These are phyloP conservation scores for Zelostemma sp. DNA, from an alignment of 1,140 invertebrate species.

Conservation along the genomic window DNA sequence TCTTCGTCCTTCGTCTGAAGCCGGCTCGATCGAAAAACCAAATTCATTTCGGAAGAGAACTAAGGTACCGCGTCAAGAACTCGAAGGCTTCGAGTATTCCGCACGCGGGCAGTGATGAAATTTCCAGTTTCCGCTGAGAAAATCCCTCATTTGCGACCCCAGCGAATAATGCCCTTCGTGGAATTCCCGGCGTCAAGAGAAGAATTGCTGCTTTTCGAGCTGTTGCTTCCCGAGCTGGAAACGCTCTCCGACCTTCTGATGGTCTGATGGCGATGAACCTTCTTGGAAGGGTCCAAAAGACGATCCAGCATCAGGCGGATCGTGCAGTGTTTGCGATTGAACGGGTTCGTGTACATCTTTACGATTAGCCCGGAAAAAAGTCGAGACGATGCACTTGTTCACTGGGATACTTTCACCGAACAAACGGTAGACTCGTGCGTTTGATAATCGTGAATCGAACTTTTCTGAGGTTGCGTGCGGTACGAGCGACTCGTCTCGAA, in stretches of 20 bases:
- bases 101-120: neutral
- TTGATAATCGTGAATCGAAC: neutral
- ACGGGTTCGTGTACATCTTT: slow-evolving; percentile 81
- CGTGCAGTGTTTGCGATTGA: slow-evolving; percentile 79
- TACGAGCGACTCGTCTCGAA: slow-evolving; percentile 32
- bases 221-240: slow-evolving; percentile 57
- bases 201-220: slow-evolving; percentile 56
- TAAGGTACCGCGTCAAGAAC: neutral
- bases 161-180: slow-evolving; percentile 52
- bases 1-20: no score
- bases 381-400: neutral
- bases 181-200: slow-evolving; percentile 30
- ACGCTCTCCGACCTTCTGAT: slow-evolving; percentile 63
- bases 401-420: slow-evolving; percentile 1
- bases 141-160: slow-evolving; percentile 60
- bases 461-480: slow-evolving; percentile 6
- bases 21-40: no score
- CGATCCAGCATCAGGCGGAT: slow-evolving; percentile 78
- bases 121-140: neutral
- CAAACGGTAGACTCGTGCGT: neutral
- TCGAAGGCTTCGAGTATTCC: neutral
- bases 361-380: no score
- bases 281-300: slow-evolving; percentile 67
- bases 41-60: no score
- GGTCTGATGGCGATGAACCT: slow-evolving; percentile 36